phyloP scores from a whole-genome alignment of 2,888 invertebrate species.

The Amblyjoppa fuscipennis region DNA sequence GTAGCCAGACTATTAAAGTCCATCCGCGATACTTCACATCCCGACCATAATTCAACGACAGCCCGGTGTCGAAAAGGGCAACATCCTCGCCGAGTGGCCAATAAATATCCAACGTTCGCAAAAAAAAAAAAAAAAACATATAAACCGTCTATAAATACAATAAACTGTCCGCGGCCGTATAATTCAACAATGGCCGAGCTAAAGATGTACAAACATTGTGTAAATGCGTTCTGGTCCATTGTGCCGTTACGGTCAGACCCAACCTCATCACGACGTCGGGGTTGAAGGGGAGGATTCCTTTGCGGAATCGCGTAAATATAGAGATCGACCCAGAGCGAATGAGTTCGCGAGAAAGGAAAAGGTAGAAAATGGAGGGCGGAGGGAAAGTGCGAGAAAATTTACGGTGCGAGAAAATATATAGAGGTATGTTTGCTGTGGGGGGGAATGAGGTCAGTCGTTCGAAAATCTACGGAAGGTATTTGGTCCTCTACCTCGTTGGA shows the following conservation, averaged over 20 bases:
- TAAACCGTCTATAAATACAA: conserved; percentile 34
- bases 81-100: conserved; percentile 47
- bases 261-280: not conserved
- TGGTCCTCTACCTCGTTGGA: conserved; percentile 43
- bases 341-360: conserved; percentile 1
- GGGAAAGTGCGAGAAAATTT: conserved; percentile 53
- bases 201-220: conserved; percentile 68
- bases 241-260: conserved; percentile 45
- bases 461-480: conserved; percentile 72
- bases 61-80: conserved; percentile 46
- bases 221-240: conserved; percentile 60
- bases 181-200: conserved; percentile 36
- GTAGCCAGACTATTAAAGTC: not conserved
- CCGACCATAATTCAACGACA: conserved; percentile 41
- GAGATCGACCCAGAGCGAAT: conserved; percentile 54
- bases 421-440: conserved; percentile 32
- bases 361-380: conserved; percentile 24
- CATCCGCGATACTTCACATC: not conserved
- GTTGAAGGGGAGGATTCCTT: conserved; percentile 46
- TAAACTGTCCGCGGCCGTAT: conserved; percentile 26
- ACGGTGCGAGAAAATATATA: conserved; percentile 59
- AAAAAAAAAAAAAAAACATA: conserved; percentile 10
- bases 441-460: conserved; percentile 79
- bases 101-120: conserved; percentile 52
- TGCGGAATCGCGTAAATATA: conserved; percentile 76